Percentiles rank a stretch among this genome's conserved stretches.
phyloP scores from a whole-genome alignment of 2,797 vertebrate genomes.

The Acanthurus tractus region DNA sequence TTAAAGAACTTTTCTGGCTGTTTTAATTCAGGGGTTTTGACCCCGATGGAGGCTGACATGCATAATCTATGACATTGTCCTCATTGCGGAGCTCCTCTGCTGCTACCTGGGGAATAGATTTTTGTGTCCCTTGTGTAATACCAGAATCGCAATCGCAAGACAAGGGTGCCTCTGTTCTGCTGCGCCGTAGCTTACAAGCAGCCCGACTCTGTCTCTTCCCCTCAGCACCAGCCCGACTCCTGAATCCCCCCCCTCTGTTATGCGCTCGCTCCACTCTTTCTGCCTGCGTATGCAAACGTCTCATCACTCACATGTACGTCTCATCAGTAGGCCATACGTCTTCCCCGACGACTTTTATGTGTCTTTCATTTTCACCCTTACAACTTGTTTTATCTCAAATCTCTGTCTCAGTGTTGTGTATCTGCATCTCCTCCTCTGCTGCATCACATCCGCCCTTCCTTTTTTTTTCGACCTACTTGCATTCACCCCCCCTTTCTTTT shows the following conservation, averaged over 20 bases:
- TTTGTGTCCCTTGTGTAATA: conserved; percentile 62
- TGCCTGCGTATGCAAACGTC: neutral
- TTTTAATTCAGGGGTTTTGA: conserved; percentile 73
- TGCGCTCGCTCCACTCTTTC: conserved; percentile 5
- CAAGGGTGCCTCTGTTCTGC: conserved; percentile 61
- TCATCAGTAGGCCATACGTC: neutral
- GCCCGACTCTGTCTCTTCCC: conserved; percentile 80
- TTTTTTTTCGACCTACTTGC: conserved; percentile 42
- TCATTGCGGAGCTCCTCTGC: conserved; percentile 58
- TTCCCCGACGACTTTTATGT: neutral
- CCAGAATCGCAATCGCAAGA: conserved; percentile 49
- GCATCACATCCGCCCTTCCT: conserved; percentile 9
- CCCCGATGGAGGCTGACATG: conserved; percentile 64
- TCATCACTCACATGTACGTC: conserved; percentile 32
- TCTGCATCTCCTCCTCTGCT: neutral
- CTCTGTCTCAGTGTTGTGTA: neutral
- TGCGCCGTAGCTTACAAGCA: conserved; percentile 50
- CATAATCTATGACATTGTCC: conserved; percentile 76
- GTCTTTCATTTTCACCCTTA: conserved; percentile 10
- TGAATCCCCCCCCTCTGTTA: conserved; percentile 24
- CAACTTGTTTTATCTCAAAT: conserved; percentile 13
- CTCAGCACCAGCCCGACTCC: conserved; percentile 36
- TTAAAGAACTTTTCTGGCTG: conserved; percentile 55
- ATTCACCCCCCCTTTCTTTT: conserved; percentile 16
- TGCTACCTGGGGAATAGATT: conserved; percentile 66